Conservation (phyloP, 2,888 invertebrate genomes). For the Polyommatus iphigenia region DNA sequence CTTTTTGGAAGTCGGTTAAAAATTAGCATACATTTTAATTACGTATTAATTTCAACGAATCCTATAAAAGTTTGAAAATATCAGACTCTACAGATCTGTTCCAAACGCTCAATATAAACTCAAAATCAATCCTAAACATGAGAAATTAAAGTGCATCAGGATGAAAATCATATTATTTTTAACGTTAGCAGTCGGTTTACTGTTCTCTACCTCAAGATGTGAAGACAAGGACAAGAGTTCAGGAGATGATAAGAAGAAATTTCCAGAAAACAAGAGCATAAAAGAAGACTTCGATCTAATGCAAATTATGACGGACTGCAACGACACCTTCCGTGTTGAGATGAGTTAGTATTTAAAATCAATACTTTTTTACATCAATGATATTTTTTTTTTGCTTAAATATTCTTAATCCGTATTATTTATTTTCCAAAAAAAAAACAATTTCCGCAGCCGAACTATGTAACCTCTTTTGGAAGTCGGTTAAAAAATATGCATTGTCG, state of each 20-base stretch:
- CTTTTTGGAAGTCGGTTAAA: no score
- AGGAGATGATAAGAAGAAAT: conserved; percentile 14
- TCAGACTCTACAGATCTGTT: background rate
- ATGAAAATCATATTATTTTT: conserved; percentile 19
- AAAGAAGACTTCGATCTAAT: conserved; percentile 55
- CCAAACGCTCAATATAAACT: background rate
- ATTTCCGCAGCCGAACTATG: no score
- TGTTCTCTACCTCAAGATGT: conserved; percentile 3
- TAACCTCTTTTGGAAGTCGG: no score
- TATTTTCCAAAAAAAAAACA: no score
- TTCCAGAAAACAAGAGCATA: conserved; percentile 37
- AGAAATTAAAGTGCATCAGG: background rate
- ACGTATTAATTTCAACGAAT: background rate
- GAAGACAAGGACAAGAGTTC: conserved; percentile 2
- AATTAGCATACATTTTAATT: background rate
- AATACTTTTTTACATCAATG: no score
- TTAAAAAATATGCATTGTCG: no score
- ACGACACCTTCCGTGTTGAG: conserved; percentile 76
- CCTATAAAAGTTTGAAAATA: background rate
- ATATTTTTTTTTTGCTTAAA: no score
- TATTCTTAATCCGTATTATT: no score
- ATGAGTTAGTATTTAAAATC: conserved; percentile 60
- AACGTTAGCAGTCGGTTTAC: background rate
- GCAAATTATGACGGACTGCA: conserved; percentile 68
- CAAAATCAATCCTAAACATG: background rate